These are phyloP conservation scores for Eupithecia vulgata DNA, from an alignment of 2,888 invertebrate genomes.

Conservation along the genomic window DNA sequence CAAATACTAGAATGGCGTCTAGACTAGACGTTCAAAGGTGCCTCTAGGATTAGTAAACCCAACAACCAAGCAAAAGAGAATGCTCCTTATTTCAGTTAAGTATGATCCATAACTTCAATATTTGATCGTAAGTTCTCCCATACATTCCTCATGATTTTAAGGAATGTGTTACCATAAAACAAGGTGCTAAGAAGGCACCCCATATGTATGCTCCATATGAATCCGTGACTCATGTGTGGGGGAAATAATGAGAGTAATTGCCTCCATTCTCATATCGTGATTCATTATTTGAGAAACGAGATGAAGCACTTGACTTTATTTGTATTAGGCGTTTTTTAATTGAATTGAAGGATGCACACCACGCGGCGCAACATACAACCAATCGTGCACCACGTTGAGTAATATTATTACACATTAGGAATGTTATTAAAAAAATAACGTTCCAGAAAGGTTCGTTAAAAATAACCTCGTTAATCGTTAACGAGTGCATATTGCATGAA, in stretches of 20 bases:
- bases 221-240: constrained; percentile 68
- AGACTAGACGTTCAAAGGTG: not conserved
- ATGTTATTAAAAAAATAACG: constrained; percentile 46
- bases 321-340: constrained; percentile 71
- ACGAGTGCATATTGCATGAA: constrained; percentile 45
- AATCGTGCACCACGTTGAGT: constrained; percentile 44
- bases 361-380: constrained; percentile 57
- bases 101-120: not conserved
- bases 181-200: constrained; percentile 46
- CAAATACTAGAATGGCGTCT: not conserved
- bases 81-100: not conserved
- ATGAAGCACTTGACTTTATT: constrained; percentile 66
- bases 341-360: constrained; percentile 59
- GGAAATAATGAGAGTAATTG: constrained; percentile 77
- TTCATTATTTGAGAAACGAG: constrained; percentile 71
- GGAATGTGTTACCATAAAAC: constrained; percentile 49
- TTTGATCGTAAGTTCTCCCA: constrained; percentile 14
- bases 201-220: constrained; percentile 51
- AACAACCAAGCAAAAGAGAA: not conserved
- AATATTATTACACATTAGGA: not conserved
- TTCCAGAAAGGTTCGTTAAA: constrained; percentile 42
- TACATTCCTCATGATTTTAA: constrained; percentile 33
- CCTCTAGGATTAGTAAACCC: not conserved
- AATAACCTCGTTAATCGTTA: constrained; percentile 47
- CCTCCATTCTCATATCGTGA: constrained; percentile 80